Conservation (phyloP, 2,888 invertebrate genomes). For the Lasioglossum pauxillum region DNA sequence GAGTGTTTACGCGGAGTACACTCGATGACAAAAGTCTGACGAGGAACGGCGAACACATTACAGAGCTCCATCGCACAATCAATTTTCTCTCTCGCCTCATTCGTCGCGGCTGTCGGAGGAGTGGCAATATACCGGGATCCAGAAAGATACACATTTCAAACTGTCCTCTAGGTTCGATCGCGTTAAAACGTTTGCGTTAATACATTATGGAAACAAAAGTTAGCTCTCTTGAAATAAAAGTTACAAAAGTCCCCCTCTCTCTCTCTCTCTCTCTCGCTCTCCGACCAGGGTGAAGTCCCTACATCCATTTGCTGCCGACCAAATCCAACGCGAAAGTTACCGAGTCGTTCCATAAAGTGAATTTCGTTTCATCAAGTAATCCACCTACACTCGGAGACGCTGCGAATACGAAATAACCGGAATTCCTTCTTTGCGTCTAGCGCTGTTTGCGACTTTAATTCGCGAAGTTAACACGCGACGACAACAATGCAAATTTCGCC, state of each 20-base stretch:
- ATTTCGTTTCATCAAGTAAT: conserved; percentile 53
- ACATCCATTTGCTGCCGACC: conserved; percentile 60
- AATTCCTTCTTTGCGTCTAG: background rate
- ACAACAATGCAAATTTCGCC: background rate
- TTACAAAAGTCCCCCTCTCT: conserved; percentile 44
- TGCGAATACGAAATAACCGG: background rate
- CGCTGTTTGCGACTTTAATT: background rate
- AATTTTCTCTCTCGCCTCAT: conserved; percentile 5
- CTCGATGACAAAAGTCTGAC: background rate
- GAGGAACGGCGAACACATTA: background rate
- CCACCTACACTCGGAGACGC: conserved; percentile 20
- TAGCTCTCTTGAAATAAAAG: conserved; percentile 54
- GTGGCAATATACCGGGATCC: conserved; percentile 29
- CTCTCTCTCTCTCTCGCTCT: background rate
- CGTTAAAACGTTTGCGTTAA: conserved; percentile 65
- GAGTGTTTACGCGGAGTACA: background rate
- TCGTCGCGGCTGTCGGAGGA: conserved; percentile 14
- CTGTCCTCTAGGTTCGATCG: conserved; percentile 46
- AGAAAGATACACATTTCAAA: conserved; percentile 46
- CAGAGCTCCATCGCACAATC: conserved; percentile 22
- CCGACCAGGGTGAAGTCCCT: conserved; percentile 39
- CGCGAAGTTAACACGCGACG: background rate
- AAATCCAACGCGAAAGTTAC: conserved; percentile 54
- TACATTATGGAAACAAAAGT: conserved; percentile 67
- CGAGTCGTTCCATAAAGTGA: conserved; percentile 43